phyloP scores from a whole-genome alignment of 2,888 invertebrate genomes.

The Spisula solida region DNA sequence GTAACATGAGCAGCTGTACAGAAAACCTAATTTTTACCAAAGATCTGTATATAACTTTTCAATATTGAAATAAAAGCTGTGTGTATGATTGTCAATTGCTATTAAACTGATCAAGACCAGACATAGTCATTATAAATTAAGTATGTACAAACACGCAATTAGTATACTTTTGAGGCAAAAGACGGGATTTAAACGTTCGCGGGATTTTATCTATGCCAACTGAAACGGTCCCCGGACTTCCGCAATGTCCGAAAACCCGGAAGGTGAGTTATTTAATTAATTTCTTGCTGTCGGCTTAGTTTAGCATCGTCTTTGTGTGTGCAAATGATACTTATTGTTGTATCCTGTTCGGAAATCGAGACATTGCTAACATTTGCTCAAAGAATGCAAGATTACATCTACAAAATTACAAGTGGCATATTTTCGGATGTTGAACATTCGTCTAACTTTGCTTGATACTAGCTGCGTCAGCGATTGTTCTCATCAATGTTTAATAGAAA shows the following conservation, averaged over 20 bases:
- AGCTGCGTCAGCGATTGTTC: too few species aligned
- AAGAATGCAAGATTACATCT: too few species aligned
- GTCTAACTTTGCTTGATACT: background rate
- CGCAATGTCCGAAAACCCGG: conserved; percentile 35
- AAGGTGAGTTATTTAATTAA: conserved; percentile 21
- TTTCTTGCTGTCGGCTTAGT: background rate
- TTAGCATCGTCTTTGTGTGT: background rate
- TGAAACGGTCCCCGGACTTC: conserved; percentile 5
- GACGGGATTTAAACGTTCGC: background rate
- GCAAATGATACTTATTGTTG: background rate
- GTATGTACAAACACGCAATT: too few species aligned
- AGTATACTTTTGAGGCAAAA: too few species aligned
- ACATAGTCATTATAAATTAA: too few species aligned
- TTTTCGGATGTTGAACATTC: background rate
- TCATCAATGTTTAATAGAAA: too few species aligned
- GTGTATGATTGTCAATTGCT: too few species aligned
- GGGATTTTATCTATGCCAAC: background rate
- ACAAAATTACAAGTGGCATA: background rate
- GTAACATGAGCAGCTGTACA: too few species aligned
- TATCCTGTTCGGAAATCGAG: background rate
- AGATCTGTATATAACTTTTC: too few species aligned
- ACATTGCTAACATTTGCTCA: background rate
- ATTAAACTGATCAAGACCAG: too few species aligned
- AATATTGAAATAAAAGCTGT: too few species aligned
- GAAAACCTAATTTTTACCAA: too few species aligned